Conservation (phyloP, 2,113 vertebrate species). For the Dicerorhinus sumatrensis region DNA sequence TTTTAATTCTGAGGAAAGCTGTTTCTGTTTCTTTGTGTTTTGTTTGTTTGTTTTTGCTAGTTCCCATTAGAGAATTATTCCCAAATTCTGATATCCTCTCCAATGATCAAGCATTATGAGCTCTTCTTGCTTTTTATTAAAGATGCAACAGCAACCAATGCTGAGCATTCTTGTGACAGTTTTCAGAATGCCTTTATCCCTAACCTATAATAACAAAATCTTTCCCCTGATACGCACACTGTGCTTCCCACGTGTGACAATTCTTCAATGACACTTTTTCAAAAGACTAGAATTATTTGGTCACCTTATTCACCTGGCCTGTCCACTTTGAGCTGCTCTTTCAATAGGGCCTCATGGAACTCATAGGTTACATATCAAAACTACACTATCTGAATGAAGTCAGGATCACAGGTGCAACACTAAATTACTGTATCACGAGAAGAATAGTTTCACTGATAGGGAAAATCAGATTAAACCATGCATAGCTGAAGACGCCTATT, state of each 20-base stretch:
- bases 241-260: not conserved
- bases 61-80: not conserved
- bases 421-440: not conserved
- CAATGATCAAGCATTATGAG: not conserved
- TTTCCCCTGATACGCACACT: not conserved
- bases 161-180: not conserved
- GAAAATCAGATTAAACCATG: not conserved
- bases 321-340: not conserved
- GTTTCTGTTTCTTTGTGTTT: not conserved
- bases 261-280: not conserved
- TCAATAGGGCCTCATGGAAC: not conserved
- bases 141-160: not conserved
- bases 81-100: not conserved
- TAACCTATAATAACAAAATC: not conserved
- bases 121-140: not conserved
- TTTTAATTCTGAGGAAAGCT: slow-evolving; percentile 37
- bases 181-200: not conserved
- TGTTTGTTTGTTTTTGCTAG: not conserved
- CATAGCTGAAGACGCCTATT: not conserved
- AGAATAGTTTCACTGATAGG: not conserved
- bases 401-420: not conserved
- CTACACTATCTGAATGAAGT: not conserved
- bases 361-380: not conserved
- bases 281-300: not conserved
- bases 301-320: not conserved